Conservation (phyloP, 2,888 invertebrate species). For the Phlogophora meticulosa region DNA sequence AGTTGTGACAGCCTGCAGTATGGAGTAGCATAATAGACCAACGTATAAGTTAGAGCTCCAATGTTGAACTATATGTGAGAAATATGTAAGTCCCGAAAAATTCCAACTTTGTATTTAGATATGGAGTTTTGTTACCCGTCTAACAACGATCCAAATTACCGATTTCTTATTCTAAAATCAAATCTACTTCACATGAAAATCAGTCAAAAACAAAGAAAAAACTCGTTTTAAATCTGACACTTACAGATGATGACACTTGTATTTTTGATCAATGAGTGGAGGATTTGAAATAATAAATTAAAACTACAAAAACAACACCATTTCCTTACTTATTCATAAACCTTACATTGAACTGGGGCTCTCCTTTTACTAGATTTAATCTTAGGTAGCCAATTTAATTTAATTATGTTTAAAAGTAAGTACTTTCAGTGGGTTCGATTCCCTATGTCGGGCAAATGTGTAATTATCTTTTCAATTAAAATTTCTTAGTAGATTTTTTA, state of each 20-base stretch:
- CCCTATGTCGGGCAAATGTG: conserved; percentile 57
- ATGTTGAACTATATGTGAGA: background rate
- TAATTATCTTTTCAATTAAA: conserved; percentile 41
- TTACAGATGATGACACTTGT: too few relatives aligned
- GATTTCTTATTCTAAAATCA: too few relatives aligned
- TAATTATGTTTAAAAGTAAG: background rate
- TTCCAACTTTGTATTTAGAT: too few relatives aligned
- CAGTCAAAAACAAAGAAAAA: too few relatives aligned
- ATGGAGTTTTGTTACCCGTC: too few relatives aligned
- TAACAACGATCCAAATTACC: too few relatives aligned
- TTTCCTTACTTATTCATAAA: too few relatives aligned
- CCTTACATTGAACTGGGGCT: conserved; percentile 13
- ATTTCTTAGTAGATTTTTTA: background rate
- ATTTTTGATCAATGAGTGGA: too few relatives aligned
- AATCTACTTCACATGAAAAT: too few relatives aligned
- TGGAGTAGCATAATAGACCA: conserved; percentile 44
- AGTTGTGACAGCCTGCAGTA: conserved; percentile 79
- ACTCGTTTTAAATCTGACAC: too few relatives aligned
- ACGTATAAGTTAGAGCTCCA: conserved; percentile 2
- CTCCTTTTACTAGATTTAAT: background rate
- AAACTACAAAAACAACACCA: too few relatives aligned
- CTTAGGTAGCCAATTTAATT: conserved; percentile 51
- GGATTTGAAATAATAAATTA: too few relatives aligned
- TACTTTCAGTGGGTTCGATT: conserved; percentile 28
- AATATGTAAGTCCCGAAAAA: accelerated